Conservation (phyloP, 2,113 vertebrate genomes). For the Channa maculata region DNA sequence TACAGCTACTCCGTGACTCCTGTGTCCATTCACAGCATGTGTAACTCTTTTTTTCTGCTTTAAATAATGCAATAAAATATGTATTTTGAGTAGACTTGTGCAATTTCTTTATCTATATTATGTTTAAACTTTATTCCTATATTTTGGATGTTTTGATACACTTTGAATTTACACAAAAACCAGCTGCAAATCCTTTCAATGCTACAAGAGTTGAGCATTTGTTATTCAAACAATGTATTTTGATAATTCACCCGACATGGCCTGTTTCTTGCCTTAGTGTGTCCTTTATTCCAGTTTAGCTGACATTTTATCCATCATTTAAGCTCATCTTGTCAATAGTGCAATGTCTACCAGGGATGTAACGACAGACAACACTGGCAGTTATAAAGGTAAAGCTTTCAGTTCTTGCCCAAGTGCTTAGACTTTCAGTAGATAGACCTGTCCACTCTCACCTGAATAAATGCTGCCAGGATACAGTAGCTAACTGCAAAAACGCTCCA, state of each 20-base stretch:
- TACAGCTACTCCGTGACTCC: conserved; percentile 15
- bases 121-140: too few species aligned
- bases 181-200: background rate
- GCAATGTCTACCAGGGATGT: conserved; percentile 18
- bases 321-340: conserved; percentile 14
- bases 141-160: background rate
- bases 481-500: conserved; percentile 2
- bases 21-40: background rate
- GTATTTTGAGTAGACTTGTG: background rate
- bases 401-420: conserved; percentile 37
- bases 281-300: background rate
- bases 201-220: background rate
- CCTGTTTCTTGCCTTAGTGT: background rate
- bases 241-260: background rate
- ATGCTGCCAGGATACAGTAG: conserved; percentile 34
- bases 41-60: conserved; percentile 12
- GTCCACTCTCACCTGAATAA: conserved; percentile 43
- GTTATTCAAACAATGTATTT: background rate
- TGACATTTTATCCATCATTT: background rate
- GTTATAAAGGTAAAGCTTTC: conserved; percentile 41
- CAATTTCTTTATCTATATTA: too few species aligned
- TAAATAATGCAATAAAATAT: background rate
- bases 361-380: conserved; percentile 2
- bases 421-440: conserved; percentile 21
- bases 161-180: background rate